A percentile compares a stretch with the other conserved stretches of the same genome.
phyloP scores from a whole-genome alignment of 2,113 vertebrate species.

The Spheniscus mendiculus region DNA sequence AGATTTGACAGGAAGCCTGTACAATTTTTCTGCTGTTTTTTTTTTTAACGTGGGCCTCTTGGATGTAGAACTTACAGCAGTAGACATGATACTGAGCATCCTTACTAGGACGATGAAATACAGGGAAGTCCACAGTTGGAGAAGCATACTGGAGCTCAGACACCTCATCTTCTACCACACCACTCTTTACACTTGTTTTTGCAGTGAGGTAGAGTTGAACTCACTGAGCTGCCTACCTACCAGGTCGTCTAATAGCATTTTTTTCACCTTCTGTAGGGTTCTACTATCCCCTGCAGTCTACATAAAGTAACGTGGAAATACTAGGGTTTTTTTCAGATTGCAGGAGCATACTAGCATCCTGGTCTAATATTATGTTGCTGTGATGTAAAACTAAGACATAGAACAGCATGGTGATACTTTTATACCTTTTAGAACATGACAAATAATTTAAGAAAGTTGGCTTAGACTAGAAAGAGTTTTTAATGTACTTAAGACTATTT shows the following conservation, averaged over 20 bases:
- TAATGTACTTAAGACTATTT: background rate
- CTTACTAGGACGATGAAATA: background rate
- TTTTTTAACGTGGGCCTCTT: rapidly evolving
- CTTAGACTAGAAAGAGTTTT: background rate
- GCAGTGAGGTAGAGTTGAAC: background rate
- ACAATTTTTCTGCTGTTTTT: background rate
- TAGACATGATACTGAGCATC: too few species aligned
- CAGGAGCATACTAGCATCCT: background rate
- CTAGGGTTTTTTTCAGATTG: background rate
- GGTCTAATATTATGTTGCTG: background rate
- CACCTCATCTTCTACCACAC: background rate
- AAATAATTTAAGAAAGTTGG: background rate
- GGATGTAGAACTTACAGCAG: background rate
- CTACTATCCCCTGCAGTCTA: rapidly evolving
- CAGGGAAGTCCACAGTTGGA: background rate
- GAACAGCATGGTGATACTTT: background rate
- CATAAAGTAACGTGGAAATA: background rate
- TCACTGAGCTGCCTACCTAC: background rate
- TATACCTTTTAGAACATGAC: background rate
- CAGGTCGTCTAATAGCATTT: rapidly evolving
- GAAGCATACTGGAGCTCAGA: background rate
- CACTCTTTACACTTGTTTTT: background rate
- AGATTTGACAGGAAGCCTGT: background rate
- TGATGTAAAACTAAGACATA: background rate
- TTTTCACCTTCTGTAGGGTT: background rate